phyloP scores from a whole-genome alignment of 1,140 invertebrate genomes.

The Aphaenogaster ashmeadi region DNA sequence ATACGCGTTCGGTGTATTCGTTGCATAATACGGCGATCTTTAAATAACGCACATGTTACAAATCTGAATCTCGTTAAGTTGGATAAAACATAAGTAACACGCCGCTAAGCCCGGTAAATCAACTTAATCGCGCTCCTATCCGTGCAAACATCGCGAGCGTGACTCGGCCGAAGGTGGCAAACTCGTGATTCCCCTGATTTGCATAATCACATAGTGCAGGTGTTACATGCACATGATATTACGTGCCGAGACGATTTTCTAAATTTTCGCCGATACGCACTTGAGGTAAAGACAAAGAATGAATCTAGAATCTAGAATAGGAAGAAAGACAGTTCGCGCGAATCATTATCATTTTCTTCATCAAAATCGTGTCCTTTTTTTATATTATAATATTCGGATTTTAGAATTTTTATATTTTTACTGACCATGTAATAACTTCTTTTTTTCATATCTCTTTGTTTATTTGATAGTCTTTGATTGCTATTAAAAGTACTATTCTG shows the following conservation, averaged over 20 bases:
- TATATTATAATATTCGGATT: not conserved
- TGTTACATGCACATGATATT: slow-evolving; percentile 53
- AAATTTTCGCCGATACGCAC: not conserved
- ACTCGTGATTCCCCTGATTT: slow-evolving; percentile 58
- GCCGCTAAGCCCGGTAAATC: slow-evolving; percentile 15
- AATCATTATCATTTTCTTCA: not conserved
- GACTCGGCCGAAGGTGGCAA: slow-evolving; percentile 62
- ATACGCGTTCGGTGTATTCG: not conserved
- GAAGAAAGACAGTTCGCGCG: not conserved
- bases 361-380: not conserved
- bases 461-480: not conserved
- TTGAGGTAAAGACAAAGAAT: not conserved
- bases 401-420: not conserved
- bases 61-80: slow-evolving; percentile 45
- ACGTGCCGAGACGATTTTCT: slow-evolving; percentile 37
- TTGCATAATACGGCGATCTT: not conserved
- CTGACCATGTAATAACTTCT: not conserved
- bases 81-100: slow-evolving; percentile 16
- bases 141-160: slow-evolving; percentile 57
- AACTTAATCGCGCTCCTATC: slow-evolving; percentile 58
- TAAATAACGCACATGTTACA: not conserved
- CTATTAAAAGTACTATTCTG: not conserved
- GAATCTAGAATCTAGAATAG: too few relatives aligned
- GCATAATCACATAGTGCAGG: slow-evolving; percentile 59
- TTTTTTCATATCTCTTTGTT: not conserved